Conservation (phyloP, 1,140 invertebrate genomes). For the Probaryconus sp. region DNA sequence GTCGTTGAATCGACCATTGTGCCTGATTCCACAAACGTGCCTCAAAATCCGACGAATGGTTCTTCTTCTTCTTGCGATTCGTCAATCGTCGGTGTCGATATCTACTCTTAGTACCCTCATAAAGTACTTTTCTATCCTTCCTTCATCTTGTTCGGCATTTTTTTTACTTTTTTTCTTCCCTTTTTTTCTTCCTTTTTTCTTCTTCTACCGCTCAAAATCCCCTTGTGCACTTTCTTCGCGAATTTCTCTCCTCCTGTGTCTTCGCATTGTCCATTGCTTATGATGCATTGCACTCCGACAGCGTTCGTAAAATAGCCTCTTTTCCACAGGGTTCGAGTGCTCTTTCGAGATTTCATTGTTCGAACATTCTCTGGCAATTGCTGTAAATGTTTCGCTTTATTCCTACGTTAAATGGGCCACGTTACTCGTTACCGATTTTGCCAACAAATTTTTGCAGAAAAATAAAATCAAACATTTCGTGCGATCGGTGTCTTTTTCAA, state of each 20-base stretch:
- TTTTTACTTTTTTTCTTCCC: too few species aligned
- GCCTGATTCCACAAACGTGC: constrained; percentile 62
- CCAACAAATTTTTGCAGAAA: constrained; percentile 15
- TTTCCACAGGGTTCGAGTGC: constrained; percentile 57
- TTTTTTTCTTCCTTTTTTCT: neutral
- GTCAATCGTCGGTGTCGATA: constrained; percentile 60
- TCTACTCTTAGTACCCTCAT: constrained; percentile 36
- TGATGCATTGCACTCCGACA: constrained; percentile 54
- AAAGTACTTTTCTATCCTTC: constrained; percentile 25
- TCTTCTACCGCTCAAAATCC: constrained; percentile 3
- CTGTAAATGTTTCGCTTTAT: constrained; percentile 40
- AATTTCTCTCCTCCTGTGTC: constrained; percentile 31
- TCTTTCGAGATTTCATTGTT: constrained; percentile 67
- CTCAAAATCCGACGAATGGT: constrained; percentile 51
- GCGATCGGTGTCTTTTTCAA: neutral
- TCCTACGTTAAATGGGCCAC: constrained; percentile 32
- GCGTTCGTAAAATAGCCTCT: constrained; percentile 69
- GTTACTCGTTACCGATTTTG: constrained; percentile 22
- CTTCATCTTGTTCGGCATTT: too few species aligned
- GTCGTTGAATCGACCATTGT: constrained; percentile 60
- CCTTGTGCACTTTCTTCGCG: constrained; percentile 27
- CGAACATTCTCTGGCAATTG: constrained; percentile 44
- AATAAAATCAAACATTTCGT: neutral
- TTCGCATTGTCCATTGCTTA: constrained; percentile 59
- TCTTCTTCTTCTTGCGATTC: constrained; percentile 54